Evolutionary conservation across 2,888 invertebrate species (phyloP).

Genomic region (Melinaea menophilus): DNA sequence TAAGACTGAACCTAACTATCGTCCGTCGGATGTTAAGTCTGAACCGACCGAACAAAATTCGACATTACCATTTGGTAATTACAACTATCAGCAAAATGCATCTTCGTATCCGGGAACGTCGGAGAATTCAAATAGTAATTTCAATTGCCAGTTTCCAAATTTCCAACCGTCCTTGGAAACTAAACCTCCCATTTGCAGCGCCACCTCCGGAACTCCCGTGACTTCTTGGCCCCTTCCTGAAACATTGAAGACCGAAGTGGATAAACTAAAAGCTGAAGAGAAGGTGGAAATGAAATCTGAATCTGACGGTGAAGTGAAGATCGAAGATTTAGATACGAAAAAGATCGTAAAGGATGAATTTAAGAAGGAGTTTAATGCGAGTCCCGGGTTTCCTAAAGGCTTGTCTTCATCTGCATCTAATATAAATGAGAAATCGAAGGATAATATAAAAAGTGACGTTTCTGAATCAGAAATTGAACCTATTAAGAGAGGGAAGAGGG

Average conservation of each 20-base stretch:
- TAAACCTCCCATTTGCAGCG: constrained; percentile 62
- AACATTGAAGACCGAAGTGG: constrained; percentile 62
- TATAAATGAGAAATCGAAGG: constrained; percentile 25
- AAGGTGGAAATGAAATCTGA: constrained; percentile 72
- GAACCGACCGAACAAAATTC: constrained; percentile 47
- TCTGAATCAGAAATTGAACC: constrained; percentile 55
- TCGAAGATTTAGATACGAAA: constrained; percentile 72
- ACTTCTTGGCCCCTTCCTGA: constrained; percentile 69
- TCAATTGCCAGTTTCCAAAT: constrained; percentile 51
- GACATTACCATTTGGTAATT: constrained; percentile 46
- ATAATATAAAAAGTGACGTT: constrained; percentile 28
- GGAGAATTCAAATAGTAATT: constrained; percentile 46
- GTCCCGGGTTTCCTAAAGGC: constrained; percentile 30
- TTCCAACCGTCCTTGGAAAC: constrained; percentile 60
- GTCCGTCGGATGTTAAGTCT: constrained; percentile 45
- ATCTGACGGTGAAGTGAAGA: constrained; percentile 74
- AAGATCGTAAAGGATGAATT: constrained; percentile 65
- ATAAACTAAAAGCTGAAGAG: constrained; percentile 67
- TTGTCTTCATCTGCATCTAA: constrained; percentile 26
- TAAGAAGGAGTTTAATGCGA: constrained; percentile 40
- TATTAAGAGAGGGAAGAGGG: constrained; percentile 54
- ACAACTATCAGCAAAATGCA: constrained; percentile 51
- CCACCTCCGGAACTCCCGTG: constrained; percentile 60
- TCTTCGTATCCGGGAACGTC: constrained; percentile 49
- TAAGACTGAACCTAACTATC: constrained; percentile 47